These are phyloP conservation scores for Oxyruncus cristatus DNA, from an alignment of 2,113 vertebrate genomes.

Conservation along the genomic window DNA sequence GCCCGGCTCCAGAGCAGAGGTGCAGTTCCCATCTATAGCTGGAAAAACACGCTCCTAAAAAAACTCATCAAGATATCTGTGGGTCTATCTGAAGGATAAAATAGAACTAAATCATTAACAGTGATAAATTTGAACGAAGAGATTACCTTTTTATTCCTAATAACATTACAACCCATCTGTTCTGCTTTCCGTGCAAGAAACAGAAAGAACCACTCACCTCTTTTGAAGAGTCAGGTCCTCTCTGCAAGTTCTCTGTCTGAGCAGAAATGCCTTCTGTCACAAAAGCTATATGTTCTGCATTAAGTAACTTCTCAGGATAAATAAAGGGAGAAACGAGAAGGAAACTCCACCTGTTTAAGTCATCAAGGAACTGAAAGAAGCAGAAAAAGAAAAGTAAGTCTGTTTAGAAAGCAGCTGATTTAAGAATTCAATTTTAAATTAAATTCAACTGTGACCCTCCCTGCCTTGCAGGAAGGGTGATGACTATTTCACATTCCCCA, in stretches of 20 bases:
- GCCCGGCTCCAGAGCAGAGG: neutral
- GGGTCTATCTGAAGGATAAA: neutral
- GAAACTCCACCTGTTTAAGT: conserved; percentile 87
- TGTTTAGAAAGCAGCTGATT: neutral
- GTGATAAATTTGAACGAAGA: neutral
- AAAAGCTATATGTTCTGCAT: conserved; percentile 83
- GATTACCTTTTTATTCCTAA: neutral
- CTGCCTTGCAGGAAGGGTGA: neutral
- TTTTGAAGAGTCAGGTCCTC: conserved; percentile 52
- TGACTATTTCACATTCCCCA: neutral
- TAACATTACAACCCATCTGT: neutral
- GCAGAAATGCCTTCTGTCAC: conserved; percentile 84
- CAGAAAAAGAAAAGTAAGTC: neutral
- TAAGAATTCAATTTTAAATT: neutral
- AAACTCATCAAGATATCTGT: neutral
- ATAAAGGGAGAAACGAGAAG: conserved; percentile 74
- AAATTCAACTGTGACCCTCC: neutral
- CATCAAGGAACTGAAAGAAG: conserved; percentile 80
- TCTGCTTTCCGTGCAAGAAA: neutral
- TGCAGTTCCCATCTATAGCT: neutral
- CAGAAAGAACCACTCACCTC: conserved; percentile 72
- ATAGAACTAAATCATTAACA: neutral
- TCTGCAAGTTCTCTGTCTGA: conserved; percentile 29
- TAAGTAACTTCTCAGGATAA: conserved; percentile 49
- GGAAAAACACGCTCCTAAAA: neutral